These are phyloP conservation scores for Hyles euphorbiae DNA, from an alignment of 1,140 invertebrate species.

Conservation along the genomic window DNA sequence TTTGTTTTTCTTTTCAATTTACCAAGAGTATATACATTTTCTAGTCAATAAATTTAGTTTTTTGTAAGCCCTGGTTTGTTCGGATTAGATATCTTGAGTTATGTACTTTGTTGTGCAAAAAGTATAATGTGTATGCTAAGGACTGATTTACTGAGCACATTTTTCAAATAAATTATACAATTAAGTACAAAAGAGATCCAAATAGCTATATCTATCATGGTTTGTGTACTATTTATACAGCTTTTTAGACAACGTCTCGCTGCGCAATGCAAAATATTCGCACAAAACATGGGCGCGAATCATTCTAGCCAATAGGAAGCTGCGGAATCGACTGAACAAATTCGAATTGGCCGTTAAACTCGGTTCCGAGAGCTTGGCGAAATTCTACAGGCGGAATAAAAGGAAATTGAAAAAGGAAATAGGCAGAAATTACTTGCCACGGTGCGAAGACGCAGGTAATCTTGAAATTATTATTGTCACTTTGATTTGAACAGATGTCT, in stretches of 20 bases:
- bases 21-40: too few species aligned
- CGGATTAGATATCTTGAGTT: too few species aligned
- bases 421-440: slow-evolving; percentile 38
- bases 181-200: too few species aligned
- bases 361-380: slow-evolving; percentile 39
- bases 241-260: slow-evolving; percentile 41
- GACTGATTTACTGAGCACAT: too few species aligned
- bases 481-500: too few species aligned
- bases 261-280: slow-evolving; percentile 28
- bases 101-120: neutral
- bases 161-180: too few species aligned
- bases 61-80: too few species aligned
- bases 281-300: slow-evolving; percentile 44
- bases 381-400: slow-evolving; percentile 40
- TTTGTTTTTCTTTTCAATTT: neutral
- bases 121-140: neutral
- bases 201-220: too few species aligned
- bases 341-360: slow-evolving; percentile 43
- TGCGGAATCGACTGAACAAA: slow-evolving; percentile 39
- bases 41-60: too few species aligned
- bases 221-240: slow-evolving; percentile 17
- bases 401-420: slow-evolving; percentile 30
- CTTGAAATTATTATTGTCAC: neutral
- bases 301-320: slow-evolving; percentile 38
- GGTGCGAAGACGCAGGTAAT: slow-evolving; percentile 26